A percentile compares a stretch with the other conserved stretches of the same genome.
These are phyloP conservation scores for Elymnias hypermnestra DNA, from an alignment of 1,140 invertebrate genomes.

Conservation along the genomic window DNA sequence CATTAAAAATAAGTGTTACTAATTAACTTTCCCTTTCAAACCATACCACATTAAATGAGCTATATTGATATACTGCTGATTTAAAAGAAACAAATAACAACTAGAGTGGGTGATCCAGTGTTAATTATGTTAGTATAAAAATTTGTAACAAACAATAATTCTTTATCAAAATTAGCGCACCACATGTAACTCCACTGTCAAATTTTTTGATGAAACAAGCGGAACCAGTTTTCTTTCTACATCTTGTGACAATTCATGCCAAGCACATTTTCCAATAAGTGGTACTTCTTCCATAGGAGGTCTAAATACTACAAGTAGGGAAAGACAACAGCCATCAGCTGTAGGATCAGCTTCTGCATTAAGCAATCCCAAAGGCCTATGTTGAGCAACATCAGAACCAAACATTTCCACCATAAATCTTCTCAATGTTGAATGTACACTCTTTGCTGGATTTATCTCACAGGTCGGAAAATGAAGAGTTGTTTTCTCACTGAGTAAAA, in stretches of 20 bases:
- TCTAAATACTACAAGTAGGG: slow-evolving; percentile 89
- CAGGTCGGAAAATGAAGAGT: slow-evolving; percentile 89
- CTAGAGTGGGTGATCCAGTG: too few relatives aligned
- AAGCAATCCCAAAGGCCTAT: slow-evolving; percentile 89
- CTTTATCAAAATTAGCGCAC: too few relatives aligned
- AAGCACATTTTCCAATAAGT: slow-evolving; percentile 91
- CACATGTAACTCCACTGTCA: slow-evolving; percentile 87
- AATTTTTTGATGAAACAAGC: slow-evolving; percentile 83
- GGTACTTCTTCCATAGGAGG: slow-evolving; percentile 90
- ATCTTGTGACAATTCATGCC: slow-evolving; percentile 86
- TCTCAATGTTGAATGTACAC: slow-evolving; percentile 90
- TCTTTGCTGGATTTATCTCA: slow-evolving; percentile 91
- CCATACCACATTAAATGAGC: too few relatives aligned
- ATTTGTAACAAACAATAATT: too few relatives aligned
- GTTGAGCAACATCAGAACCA: slow-evolving; percentile 88
- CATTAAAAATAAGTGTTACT: too few relatives aligned
- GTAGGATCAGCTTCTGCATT: slow-evolving; percentile 79
- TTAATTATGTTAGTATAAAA: slow-evolving; percentile 1
- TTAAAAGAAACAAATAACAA: too few relatives aligned
- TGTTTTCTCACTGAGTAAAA: slow-evolving; percentile 89
- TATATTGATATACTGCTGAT: too few relatives aligned
- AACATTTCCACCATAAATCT: slow-evolving; percentile 95
- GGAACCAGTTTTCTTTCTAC: slow-evolving; percentile 82
- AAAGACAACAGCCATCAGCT: slow-evolving; percentile 89
- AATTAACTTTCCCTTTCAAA: too few relatives aligned